These are phyloP conservation scores for Astropecten irregularis DNA, from an alignment of 53 echinoderm and acorn worm species.

Conservation along the genomic window DNA sequence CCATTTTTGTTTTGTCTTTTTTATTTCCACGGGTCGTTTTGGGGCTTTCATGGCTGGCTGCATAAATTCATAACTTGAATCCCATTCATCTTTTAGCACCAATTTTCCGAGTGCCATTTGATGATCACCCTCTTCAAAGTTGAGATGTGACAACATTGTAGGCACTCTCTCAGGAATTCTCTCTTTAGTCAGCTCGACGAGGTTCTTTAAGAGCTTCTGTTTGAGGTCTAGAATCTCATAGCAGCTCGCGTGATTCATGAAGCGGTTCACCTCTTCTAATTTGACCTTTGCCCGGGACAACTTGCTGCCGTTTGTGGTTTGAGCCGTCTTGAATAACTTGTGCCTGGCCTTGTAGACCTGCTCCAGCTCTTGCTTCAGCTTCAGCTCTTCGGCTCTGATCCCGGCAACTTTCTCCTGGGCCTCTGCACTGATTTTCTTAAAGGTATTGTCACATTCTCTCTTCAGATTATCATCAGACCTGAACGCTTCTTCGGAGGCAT, in stretches of 20 bases:
- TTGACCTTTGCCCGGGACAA: background rate
- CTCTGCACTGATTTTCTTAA: background rate
- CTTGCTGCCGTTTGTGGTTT: background rate
- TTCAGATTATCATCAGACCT: background rate
- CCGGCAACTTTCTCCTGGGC: background rate
- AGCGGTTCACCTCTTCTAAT: background rate
- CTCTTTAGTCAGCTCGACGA: background rate
- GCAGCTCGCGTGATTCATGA: background rate
- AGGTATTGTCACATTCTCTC: background rate
- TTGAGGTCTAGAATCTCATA: constrained; percentile 20
- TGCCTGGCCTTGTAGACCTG: constrained; percentile 3
- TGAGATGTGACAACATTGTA: background rate
- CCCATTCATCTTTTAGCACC: background rate
- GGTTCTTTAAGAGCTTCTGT: background rate
- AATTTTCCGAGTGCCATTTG: background rate
- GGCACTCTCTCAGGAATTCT: background rate
- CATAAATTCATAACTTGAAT: too few relatives aligned
- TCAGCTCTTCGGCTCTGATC: background rate
- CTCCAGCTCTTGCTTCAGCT: constrained; percentile 12
- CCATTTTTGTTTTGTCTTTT: constrained; percentile 3
- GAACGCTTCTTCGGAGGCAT: background rate
- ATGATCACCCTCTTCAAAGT: constrained; percentile 11
- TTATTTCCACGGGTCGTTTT: too few relatives aligned
- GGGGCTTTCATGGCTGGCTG: background rate
- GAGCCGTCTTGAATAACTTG: background rate